These are phyloP conservation scores for Hapalemur alaotrensis DNA, from an alignment of 2,797 vertebrate genomes.

Conservation along the genomic window DNA sequence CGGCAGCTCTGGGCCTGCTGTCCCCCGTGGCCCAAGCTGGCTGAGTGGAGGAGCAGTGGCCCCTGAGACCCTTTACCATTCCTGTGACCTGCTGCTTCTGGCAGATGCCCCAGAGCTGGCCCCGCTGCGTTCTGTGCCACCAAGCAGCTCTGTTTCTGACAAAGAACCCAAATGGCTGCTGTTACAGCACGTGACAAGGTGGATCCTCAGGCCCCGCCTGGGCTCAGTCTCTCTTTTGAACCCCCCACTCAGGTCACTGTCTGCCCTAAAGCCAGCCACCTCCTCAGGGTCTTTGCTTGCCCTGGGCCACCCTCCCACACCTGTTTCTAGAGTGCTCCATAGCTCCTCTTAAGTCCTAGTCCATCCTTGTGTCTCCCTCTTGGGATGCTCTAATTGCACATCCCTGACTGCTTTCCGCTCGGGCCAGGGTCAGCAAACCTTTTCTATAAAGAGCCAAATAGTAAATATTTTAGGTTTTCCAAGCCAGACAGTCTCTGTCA, in stretches of 20 bases:
- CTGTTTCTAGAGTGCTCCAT: not conserved
- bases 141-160: not conserved
- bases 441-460: not conserved
- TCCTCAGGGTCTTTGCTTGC: not conserved
- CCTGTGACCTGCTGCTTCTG: not conserved
- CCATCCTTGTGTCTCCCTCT: not conserved
- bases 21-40: not conserved
- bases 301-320: not conserved
- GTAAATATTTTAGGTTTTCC: not conserved
- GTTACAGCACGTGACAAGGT: not conserved
- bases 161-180: not conserved
- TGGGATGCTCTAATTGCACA: not conserved
- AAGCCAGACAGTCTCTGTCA: not conserved
- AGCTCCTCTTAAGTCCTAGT: rapidly evolving
- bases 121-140: rapidly evolving
- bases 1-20: not conserved
- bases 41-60: not conserved
- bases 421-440: not conserved
- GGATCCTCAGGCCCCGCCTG: not conserved
- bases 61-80: not conserved
- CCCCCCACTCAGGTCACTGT: not conserved
- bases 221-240: not conserved
- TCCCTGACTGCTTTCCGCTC: not conserved
- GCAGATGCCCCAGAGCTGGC: not conserved
- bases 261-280: not conserved